Evolutionary conservation across 2,797 vertebrate genomes (phyloP).

Genomic region (Holocentrus rufus): DNA sequence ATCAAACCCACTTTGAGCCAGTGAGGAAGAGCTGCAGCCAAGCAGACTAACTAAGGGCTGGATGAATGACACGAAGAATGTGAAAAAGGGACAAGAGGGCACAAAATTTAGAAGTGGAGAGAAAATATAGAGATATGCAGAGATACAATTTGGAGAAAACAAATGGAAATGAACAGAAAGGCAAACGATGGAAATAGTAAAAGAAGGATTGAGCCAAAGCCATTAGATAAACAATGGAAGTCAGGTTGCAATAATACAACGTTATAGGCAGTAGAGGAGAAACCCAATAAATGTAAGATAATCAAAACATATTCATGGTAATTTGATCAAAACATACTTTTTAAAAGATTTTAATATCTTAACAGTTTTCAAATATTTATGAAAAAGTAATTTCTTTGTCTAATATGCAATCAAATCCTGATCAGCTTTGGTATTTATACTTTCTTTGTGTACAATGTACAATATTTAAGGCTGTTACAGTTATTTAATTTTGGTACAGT

Average conservation of each 20-base stretch:
- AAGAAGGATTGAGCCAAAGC: background rate
- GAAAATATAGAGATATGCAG: slow-evolving; percentile 18
- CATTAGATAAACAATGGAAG: background rate
- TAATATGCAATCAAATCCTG: too few species aligned
- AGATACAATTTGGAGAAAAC: slow-evolving; percentile 15
- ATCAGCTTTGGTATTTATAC: background rate
- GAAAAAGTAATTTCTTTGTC: background rate
- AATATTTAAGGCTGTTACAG: background rate
- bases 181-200: slow-evolving; percentile 4
- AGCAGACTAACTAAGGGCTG: slow-evolving; percentile 59
- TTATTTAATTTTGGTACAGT: background rate
- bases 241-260: too few species aligned
- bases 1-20: slow-evolving; percentile 60
- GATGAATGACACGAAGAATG: slow-evolving; percentile 40
- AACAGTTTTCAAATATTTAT: background rate
- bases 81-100: slow-evolving; percentile 25
- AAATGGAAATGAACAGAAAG: slow-evolving; percentile 5
- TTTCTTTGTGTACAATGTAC: background rate
- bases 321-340: background rate
- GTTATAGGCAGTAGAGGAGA: too few species aligned
- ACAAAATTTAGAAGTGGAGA: slow-evolving; percentile 11
- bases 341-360: background rate
- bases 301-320: slow-evolving; percentile 1
- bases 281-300: background rate
- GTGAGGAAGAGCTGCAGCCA: slow-evolving; percentile 38